Evolutionary conservation across 2,888 invertebrate genomes (phyloP), one percentile per base, ranked within the genome.

Genomic region (Orthosia gothica): DNA sequence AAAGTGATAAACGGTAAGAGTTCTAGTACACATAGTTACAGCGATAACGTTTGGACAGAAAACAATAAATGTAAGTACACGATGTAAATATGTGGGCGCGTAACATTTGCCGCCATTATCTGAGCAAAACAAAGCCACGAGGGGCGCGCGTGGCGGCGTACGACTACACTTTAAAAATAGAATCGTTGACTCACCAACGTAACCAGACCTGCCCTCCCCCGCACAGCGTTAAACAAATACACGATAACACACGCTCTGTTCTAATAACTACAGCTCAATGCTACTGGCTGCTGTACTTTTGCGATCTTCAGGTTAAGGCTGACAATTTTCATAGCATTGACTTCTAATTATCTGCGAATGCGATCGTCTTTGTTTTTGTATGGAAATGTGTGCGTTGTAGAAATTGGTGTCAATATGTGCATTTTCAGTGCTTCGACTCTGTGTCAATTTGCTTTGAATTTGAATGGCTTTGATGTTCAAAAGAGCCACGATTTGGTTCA

Each of bases 61-160:
- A 89, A 91, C 89, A 91, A 92, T 92, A 90, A 91, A 90, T 88
- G 88, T 40, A 40, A 40, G 40, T 87, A 89, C 94, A 95, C 95
- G 94, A 87, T 89, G 92, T 92, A 91, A 91, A 92, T 93, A 94
- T 92, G 92, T 94, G 94, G 84, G 89, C 85, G 88, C 84, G 80
- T 71, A 63, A 71, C 45, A 59, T 59, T 40, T 40, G 52, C 65
- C 57, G 32, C 49, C 45, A 61, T 85, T 91, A 92, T 93, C 93
- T 89, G 91, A 94, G 91, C 95, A 96, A 95, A 96, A 96, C 96
- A 96, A 93, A 84, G 91, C 91, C 96, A 96, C 95, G 96, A 93
- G 94, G 90, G 45, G 72, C 66, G 84, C 94, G 96, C 96, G 95
- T 96, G 95, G 92, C 90, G 79, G 88, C 83, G 90, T 89, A 81